phyloP scores from a whole-genome alignment of 2,797 vertebrate genomes.

The Adrianichthys oophorus region DNA sequence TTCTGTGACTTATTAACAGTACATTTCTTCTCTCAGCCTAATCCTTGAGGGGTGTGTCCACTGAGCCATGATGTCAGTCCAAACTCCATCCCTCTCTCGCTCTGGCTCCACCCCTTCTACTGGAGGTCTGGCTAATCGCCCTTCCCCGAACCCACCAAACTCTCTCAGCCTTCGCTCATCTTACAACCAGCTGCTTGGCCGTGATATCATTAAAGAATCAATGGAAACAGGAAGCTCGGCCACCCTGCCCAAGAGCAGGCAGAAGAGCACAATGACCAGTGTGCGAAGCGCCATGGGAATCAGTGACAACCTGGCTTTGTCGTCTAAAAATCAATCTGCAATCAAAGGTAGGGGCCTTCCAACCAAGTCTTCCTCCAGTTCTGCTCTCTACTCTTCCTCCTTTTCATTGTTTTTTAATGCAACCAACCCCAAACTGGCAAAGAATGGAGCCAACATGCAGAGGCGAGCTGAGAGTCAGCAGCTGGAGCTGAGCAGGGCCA shows the following conservation, averaged over 20 bases:
- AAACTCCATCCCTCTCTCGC: conserved; percentile 86
- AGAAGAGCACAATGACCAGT: conserved; percentile 89
- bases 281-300: conserved; percentile 91
- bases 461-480: conserved; percentile 92
- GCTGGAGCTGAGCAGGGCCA: conserved; percentile 88
- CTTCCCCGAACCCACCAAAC: conserved; percentile 83
- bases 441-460: conserved; percentile 97
- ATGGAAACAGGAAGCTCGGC: conserved; percentile 81
- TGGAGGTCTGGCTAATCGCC: conserved; percentile 84
- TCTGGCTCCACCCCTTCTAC: conserved; percentile 83
- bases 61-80: conserved; percentile 84
- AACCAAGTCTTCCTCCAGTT: conserved; percentile 80
- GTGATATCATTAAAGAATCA: conserved; percentile 82
- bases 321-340: conserved; percentile 60
- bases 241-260: conserved; percentile 90
- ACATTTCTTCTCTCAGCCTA: conserved; percentile 44
- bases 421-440: conserved; percentile 93
- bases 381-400: conserved; percentile 81
- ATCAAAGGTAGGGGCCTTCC: conserved; percentile 71
- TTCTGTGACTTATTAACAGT: conserved; percentile 7
- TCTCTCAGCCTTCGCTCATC: conserved; percentile 93
- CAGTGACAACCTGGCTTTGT: conserved; percentile 76
- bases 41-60: conserved; percentile 64
- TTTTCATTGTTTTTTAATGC: conserved; percentile 69
- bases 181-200: conserved; percentile 91